phyloP scores from a whole-genome alignment of 2,113 vertebrate genomes.

The Anoura caudifer region DNA sequence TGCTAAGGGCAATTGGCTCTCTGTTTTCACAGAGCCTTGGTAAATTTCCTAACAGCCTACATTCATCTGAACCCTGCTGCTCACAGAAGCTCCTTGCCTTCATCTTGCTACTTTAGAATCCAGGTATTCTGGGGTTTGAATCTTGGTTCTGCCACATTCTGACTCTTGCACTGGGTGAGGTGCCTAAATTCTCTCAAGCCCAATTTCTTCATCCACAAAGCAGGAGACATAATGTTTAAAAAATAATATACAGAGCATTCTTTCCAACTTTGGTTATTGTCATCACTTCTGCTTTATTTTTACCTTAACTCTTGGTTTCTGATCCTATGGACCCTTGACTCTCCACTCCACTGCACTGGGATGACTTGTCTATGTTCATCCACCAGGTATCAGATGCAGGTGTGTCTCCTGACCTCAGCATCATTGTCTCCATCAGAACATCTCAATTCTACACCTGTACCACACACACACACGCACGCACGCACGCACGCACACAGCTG shows the following conservation, averaged over 20 bases:
- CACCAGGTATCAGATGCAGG: neutral
- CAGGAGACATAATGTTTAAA: neutral
- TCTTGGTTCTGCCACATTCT: neutral
- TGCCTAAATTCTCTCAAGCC: neutral
- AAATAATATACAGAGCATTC: neutral
- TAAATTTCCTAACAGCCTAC: neutral
- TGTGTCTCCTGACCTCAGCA: neutral
- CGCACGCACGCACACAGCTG: neutral
- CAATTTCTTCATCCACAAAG: neutral
- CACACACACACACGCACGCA: neutral
- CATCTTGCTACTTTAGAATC: neutral
- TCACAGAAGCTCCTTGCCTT: neutral
- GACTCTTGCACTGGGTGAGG: neutral
- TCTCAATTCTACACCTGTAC: rapidly evolving
- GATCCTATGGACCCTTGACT: neutral
- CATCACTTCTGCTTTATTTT: neutral
- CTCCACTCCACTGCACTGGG: neutral
- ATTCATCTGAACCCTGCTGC: neutral
- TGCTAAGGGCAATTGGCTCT: neutral
- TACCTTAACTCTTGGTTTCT: neutral
- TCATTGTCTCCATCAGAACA: neutral
- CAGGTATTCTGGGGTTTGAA: neutral
- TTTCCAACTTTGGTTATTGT: neutral
- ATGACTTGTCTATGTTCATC: neutral
- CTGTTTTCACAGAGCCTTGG: neutral